phyloP scores from a whole-genome alignment of 1,140 invertebrate genomes.

The Oedothorax gibbosus region DNA sequence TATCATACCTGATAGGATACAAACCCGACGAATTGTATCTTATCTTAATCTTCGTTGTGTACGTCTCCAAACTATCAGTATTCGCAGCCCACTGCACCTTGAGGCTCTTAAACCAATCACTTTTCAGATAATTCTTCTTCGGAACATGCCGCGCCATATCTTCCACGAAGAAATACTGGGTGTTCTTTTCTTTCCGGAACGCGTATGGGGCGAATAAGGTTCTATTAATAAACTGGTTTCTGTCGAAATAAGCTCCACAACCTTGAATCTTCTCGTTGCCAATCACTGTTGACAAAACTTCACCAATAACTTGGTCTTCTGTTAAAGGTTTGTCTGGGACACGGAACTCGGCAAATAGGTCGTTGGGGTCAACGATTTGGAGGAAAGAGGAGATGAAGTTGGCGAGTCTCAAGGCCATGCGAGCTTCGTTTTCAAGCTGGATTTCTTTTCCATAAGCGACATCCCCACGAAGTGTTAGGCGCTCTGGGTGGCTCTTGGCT shows the following conservation, averaged over 20 bases:
- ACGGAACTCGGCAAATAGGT: constrained; percentile 89
- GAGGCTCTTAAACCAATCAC: constrained; percentile 86
- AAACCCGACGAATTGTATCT: constrained; percentile 88
- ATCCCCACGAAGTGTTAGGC: constrained; percentile 83
- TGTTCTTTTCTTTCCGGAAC: constrained; percentile 86
- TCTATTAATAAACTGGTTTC: constrained; percentile 89
- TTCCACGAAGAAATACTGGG: constrained; percentile 86
- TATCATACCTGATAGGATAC: constrained; percentile 85
- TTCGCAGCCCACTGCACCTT: constrained; percentile 95
- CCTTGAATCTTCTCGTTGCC: constrained; percentile 91
- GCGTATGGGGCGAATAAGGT: constrained; percentile 95
- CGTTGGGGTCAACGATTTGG: constrained; percentile 89
- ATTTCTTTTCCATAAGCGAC: constrained; percentile 85
- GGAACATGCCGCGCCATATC: constrained; percentile 78
- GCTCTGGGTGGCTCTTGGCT: constrained; percentile 72
- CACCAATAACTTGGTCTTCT: constrained; percentile 94
- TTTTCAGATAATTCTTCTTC: constrained; percentile 75
- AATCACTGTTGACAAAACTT: constrained; percentile 89
- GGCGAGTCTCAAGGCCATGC: constrained; percentile 92
- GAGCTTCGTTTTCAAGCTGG: constrained; percentile 93
- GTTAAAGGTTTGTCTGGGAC: constrained; percentile 88
- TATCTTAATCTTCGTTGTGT: constrained; percentile 91
- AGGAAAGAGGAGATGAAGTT: constrained; percentile 76
- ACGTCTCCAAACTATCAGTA: constrained; percentile 91
- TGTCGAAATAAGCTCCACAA: constrained; percentile 93